Evolutionary conservation across 1,140 invertebrate genomes (phyloP).

Genomic region (Mizuhopecten yessoensis): DNA sequence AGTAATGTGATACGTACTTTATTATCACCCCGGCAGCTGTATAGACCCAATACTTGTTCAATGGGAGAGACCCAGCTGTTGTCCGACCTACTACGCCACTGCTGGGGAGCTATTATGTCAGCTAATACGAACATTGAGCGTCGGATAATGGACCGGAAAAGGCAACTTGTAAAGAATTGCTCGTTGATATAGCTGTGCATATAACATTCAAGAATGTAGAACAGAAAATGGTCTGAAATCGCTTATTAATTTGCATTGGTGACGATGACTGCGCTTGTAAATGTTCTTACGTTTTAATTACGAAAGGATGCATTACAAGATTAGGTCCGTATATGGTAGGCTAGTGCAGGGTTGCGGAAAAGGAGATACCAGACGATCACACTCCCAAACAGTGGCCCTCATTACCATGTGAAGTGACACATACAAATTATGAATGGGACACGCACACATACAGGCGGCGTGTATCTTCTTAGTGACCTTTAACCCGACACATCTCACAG

Average conservation of each 20-base stretch:
- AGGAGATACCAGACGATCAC: not conserved
- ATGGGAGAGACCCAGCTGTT: not conserved
- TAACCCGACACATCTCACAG: conserved; percentile 8
- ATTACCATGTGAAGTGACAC: conserved; percentile 33
- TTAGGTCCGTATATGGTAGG: no score
- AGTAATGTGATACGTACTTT: not conserved
- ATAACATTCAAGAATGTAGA: no score
- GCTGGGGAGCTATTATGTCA: not conserved
- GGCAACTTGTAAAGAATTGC: no score
- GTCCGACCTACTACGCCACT: not conserved
- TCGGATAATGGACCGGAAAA: no score
- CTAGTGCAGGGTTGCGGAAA: no score
- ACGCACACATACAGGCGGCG: conserved; percentile 14
- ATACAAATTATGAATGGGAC: conserved; percentile 36
- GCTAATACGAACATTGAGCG: no score
- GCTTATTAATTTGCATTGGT: no score
- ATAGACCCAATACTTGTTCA: not conserved
- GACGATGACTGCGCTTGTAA: no score
- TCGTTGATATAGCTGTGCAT: no score
- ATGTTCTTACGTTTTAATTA: no score
- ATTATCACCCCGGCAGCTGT: conserved; percentile 20
- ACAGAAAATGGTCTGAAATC: no score
- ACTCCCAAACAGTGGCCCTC: not conserved
- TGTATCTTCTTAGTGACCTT: conserved; percentile 11
- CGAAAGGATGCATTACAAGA: no score